These are phyloP conservation scores for Parelbella ahira DNA, from an alignment of 2,888 invertebrate genomes.

Conservation along the genomic window DNA sequence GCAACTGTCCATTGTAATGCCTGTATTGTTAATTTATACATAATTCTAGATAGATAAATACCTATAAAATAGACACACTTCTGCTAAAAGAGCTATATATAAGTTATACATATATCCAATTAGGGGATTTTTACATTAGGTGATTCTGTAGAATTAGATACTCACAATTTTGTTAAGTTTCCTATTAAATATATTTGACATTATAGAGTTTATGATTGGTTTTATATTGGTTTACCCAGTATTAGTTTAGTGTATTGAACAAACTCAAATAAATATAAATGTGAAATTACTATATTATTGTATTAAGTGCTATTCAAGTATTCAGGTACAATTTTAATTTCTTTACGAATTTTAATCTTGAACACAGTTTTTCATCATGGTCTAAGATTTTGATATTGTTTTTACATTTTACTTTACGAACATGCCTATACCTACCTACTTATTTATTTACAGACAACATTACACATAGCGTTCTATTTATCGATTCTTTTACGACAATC, in stretches of 20 bases:
- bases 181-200: no score
- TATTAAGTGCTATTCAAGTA: no score
- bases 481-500: constrained; percentile 27
- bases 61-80: no score
- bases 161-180: no score
- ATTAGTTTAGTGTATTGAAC: no score
- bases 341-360: constrained; percentile 8
- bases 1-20: constrained; percentile 7
- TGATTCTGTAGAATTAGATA: neutral
- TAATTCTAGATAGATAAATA: neutral
- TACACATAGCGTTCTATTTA: constrained; percentile 4
- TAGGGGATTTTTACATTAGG: neutral
- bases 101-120: no score
- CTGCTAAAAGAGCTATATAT: no score
- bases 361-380: no score
- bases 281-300: no score
- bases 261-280: no score
- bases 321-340: constrained; percentile 10
- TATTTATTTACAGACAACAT: neutral
- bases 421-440: constrained; percentile 4
- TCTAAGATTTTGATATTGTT: constrained; percentile 20
- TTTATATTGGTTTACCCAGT: no score
- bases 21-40: neutral
- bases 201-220: no score
- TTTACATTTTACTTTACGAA: constrained; percentile 7